Conservation (phyloP, 1,140 invertebrate species). For the Sesamia nonagrioides region DNA sequence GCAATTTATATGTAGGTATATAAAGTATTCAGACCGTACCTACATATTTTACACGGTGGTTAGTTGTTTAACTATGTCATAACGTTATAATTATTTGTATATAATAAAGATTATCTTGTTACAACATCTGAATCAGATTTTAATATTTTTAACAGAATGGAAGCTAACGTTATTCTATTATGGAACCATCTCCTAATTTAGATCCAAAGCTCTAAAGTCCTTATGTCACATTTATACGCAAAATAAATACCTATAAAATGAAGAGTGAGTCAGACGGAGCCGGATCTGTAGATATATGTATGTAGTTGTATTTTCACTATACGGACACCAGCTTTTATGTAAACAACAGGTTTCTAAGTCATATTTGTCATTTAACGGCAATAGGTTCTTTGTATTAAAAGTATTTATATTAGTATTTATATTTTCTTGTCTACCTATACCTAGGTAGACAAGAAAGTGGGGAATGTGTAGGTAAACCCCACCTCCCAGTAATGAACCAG, state of each 20-base stretch:
- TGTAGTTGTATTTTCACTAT: conserved; percentile 68
- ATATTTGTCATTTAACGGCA: conserved; percentile 47
- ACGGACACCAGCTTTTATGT: conserved; percentile 63
- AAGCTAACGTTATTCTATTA: background rate
- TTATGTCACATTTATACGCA: conserved; percentile 53
- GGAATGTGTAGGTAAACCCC: background rate
- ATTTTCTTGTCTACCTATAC: too few species aligned
- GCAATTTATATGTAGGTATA: conserved; percentile 13
- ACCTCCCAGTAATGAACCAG: too few species aligned
- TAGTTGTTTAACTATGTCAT: background rate
- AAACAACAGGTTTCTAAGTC: conserved; percentile 58
- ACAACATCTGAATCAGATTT: conserved; percentile 9
- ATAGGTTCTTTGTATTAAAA: too few species aligned
- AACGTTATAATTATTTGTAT: background rate
- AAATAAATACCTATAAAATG: conserved; percentile 55
- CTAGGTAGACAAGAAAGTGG: too few species aligned
- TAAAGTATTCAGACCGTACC: conserved; percentile 2
- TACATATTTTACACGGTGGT: background rate
- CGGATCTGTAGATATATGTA: conserved; percentile 71
- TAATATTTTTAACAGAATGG: background rate
- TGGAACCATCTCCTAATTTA: background rate
- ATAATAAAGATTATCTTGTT: background rate
- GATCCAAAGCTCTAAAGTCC: conserved; percentile 42
- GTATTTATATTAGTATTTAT: too few species aligned
- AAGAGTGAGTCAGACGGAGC: conserved; percentile 69